Evolutionary conservation across 2,113 vertebrate genomes (phyloP).

Genomic region (Argyrosomus japonicus): DNA sequence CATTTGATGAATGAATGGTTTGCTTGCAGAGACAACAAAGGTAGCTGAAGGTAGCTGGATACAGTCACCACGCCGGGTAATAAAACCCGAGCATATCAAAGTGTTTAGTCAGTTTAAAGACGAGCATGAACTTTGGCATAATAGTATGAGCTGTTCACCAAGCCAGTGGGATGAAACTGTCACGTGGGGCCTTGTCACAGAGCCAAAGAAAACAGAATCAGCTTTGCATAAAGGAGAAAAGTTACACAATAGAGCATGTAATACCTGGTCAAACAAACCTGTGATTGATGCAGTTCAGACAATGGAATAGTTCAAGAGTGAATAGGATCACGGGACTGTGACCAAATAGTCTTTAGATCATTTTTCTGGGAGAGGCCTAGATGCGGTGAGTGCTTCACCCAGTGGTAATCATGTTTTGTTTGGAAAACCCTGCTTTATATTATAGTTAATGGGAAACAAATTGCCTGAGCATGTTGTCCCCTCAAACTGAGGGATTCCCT

Average conservation of each 20-base stretch:
- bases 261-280: conserved; percentile 79
- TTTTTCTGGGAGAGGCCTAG: conserved; percentile 56
- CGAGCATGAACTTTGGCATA: conserved; percentile 45
- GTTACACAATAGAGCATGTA: conserved; percentile 69
- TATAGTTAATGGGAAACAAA: conserved; percentile 80
- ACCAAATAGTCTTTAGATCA: conserved; percentile 57
- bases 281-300: conserved; percentile 72
- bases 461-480: conserved; percentile 69
- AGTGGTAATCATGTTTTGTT: conserved; percentile 73
- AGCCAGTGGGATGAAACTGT: conserved; percentile 65
- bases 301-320: conserved; percentile 63
- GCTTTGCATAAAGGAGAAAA: conserved; percentile 63
- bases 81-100: conserved; percentile 68
- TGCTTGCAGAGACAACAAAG: conserved; percentile 73
- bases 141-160: conserved; percentile 51
- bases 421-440: conserved; percentile 69
- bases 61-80: conserved; percentile 60
- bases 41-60: conserved; percentile 44
- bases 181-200: conserved; percentile 67
- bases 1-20: conserved; percentile 75
- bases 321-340: conserved; percentile 55
- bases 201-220: conserved; percentile 76
- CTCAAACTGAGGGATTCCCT: conserved; percentile 64
- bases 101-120: conserved; percentile 68
- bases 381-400: conserved; percentile 44